Base-by-base conservation (phyloP, 2,888 invertebrate species). In the Maniola hyperantus region DNA sequence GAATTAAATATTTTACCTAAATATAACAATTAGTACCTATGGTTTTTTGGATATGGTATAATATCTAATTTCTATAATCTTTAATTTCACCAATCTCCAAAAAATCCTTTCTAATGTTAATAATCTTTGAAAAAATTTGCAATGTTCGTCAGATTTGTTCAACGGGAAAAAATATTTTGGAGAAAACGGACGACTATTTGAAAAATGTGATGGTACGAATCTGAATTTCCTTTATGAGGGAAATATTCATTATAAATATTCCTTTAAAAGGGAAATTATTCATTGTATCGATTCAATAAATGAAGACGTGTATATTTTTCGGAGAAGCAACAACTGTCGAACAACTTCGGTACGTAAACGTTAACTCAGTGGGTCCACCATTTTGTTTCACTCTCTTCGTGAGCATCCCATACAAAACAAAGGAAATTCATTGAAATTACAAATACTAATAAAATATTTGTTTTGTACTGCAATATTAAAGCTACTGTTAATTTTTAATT, bases 361-460 rank as follows among this genome's bases (percentile, higher is more conserved):
- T 65, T 66, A 70, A 54, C 34, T 10, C 36, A 69, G 48, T 55
- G 51, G 50, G 66, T 66, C 71, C 69, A 66, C 71, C 71, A 71
- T 71, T 71, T 71, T 71, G 71, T 71, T 69, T 71, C 69, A 64
- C 57, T 65, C 53, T 68, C 68, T 66, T 67, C 67, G 67, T 69
- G 71, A 20, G 26, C 5, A 20, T 10, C 51, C 46, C 44, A 42
- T 61, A 44, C 36, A 63, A 18, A 65, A 70, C 61, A 69, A 67
- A 67, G 65, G 50, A 36, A 39, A 20, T 63, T 18, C 44, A n/a
- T 13, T 10, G 33, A 20, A 50, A 10, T 15, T n/a, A n/a, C n/a
- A n/a, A 39, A 51, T 39, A 39, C 11, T 42, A 2, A 5, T 6
- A 8, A 18, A 46, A 15, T 46, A 46, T 46, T 15, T 42, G 8